These are phyloP conservation scores for Struthio camelus DNA, from an alignment of 2,113 vertebrate genomes.

Conservation along the genomic window DNA sequence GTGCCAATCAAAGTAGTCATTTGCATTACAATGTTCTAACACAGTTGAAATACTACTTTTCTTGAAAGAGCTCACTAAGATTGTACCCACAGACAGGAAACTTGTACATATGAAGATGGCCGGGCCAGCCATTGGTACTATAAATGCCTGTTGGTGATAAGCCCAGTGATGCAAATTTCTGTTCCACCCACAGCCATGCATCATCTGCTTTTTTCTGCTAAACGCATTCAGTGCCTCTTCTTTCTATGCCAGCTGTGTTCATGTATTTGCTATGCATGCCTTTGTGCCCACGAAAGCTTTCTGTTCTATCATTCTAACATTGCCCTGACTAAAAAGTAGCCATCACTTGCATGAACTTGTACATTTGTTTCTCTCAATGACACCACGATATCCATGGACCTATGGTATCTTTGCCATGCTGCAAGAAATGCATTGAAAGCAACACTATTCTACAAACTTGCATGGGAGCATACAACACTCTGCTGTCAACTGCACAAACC, in stretches of 20 bases:
- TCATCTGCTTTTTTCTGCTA: background rate
- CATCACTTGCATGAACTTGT: background rate
- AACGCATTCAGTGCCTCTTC: background rate
- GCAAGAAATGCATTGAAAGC: background rate
- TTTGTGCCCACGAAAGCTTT: background rate
- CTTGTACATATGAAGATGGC: background rate
- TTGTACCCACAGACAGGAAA: background rate
- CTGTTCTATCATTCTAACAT: background rate
- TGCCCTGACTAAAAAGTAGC: background rate
- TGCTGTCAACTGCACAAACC: background rate
- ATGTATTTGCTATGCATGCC: background rate
- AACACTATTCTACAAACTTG: background rate
- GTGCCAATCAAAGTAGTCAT: background rate
- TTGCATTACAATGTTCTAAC: background rate
- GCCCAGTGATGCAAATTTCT: background rate
- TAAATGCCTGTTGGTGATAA: background rate
- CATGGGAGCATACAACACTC: background rate
- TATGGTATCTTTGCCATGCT: background rate
- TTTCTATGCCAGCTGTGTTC: background rate
- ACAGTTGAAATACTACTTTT: background rate
- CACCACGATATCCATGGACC: background rate
- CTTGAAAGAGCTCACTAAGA: background rate
- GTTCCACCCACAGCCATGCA: fast-evolving
- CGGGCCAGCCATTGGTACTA: background rate
- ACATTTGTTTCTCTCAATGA: background rate